phyloP scores from a whole-genome alignment of 2,797 vertebrate genomes.

The Falco berigora region DNA sequence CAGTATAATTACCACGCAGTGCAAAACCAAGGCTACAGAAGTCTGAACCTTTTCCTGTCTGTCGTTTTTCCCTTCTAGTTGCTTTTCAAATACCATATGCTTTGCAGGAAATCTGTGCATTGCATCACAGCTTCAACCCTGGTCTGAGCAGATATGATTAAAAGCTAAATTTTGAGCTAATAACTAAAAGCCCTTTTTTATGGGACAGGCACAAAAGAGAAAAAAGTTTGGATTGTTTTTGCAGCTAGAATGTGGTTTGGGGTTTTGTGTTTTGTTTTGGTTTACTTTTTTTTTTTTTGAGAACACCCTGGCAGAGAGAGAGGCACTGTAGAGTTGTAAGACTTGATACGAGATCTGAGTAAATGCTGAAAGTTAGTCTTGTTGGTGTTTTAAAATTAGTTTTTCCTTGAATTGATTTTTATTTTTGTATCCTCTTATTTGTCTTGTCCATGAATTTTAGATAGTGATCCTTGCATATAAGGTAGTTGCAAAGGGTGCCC shows the following conservation, averaged over 20 bases:
- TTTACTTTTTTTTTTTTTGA: not conserved
- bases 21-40: slow-evolving; percentile 49
- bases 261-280: too few relatives aligned
- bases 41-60: slow-evolving; percentile 70
- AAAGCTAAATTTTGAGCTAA: not conserved
- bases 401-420: not conserved
- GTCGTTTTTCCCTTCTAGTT: not conserved
- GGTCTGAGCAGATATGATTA: not conserved
- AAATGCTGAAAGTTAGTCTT: not conserved
- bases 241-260: not conserved
- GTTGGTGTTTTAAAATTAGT: not conserved
- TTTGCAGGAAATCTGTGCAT: not conserved
- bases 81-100: not conserved
- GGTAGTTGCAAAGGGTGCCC: not conserved
- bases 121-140: not conserved
- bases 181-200: not conserved
- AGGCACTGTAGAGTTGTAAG: not conserved
- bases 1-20: slow-evolving; percentile 54
- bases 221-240: not conserved
- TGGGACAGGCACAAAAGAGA: not conserved
- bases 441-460: not conserved
- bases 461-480: not conserved
- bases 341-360: not conserved
- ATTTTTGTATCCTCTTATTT: not conserved
- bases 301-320: not conserved